Evolutionary conservation across 2,113 vertebrate genomes (phyloP).

Genomic region (Malurus alboscapulatus): DNA sequence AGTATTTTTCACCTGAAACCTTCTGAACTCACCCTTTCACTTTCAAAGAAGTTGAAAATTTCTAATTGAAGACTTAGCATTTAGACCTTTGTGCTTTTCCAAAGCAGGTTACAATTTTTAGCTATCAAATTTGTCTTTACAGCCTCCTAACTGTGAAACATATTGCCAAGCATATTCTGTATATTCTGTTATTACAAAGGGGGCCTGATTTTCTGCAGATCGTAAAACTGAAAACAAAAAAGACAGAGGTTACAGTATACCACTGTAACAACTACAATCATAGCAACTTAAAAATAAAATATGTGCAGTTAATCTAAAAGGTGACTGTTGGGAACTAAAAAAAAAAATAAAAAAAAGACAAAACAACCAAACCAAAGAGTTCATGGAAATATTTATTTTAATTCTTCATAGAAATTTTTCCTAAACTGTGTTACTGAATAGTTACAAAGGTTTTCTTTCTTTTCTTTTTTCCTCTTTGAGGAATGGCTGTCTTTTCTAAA

Average conservation of each 20-base stretch:
- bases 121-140: neutral
- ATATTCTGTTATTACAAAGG: neutral
- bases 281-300: neutral
- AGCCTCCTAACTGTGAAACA: neutral
- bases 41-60: neutral
- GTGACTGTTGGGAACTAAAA: neutral
- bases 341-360: neutral
- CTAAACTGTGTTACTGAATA: neutral
- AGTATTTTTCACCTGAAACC: neutral
- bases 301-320: neutral
- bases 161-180: neutral
- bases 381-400: neutral
- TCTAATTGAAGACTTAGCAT: neutral
- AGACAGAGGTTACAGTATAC: neutral
- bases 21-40: neutral
- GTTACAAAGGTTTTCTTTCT: neutral
- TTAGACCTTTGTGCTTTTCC: neutral
- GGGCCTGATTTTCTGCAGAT: rapidly evolving
- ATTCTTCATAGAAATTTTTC: neutral
- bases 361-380: neutral
- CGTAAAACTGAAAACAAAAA: neutral
- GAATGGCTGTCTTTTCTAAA: neutral
- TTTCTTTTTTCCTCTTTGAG: neutral
- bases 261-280: neutral
- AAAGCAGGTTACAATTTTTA: neutral